Evolutionary conservation across 2,888 invertebrate genomes (phyloP), one percentile per base, ranked within the genome.

Genomic region (Adelognathus sp.): DNA sequence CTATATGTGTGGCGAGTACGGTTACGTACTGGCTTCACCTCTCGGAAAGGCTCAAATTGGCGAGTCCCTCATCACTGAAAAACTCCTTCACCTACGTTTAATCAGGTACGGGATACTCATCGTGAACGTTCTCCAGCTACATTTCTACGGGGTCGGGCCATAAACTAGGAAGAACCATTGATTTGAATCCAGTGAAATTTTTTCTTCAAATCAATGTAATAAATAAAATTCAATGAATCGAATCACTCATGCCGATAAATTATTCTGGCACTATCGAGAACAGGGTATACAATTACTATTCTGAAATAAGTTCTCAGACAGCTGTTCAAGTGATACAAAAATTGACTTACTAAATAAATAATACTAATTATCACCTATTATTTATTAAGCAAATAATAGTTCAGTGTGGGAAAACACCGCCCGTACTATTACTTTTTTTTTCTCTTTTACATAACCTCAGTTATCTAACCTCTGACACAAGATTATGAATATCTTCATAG

Each of bases 71-170:
- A 84, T 88, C 87, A 87, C 82, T 85, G 84, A 85, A 86, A 87
- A 82, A 83, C 86, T 88, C 84, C 87, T 88, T 87, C 83, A 85
- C 82, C 82, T 87, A 85, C 85, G 86, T 88, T 90, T 89, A 89
- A 88, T 89, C 89, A 88, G 84, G 82, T 86, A 86, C 84, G 83
- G 83, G 69, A 84, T 85, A 83, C 83, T 79, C 60, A 75, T 83
- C 73, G 69, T 77, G 81, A 70, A 50, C 39, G 46, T 67, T 73
- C 69, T 52, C 76, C 70, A 80, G 39, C 72, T 72, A 74, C 76
- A 66, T 79, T 77, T 79, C 63, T 70, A 77, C 66, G 72, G 74
- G 72, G 67, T 76, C 31, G 27, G 11, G 31, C 58, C 21, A 31
- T n/a, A 2, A 39, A 4, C 39, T 18, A 11, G 24, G 21, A 50